phyloP scores from a whole-genome alignment of 2,797 vertebrate species.

The Halcyon chelicuti region DNA sequence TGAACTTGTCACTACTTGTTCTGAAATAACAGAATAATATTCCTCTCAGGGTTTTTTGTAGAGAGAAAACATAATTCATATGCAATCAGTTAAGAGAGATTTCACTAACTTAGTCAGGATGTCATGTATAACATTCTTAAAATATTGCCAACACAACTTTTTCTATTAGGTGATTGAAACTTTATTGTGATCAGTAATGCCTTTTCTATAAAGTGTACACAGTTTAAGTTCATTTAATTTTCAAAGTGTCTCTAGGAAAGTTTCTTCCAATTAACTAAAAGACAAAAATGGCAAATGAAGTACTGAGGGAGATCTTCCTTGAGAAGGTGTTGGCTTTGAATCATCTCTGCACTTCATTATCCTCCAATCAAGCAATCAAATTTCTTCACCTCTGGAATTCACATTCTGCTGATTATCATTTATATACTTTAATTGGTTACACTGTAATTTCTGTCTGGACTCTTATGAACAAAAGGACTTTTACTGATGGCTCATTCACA shows the following conservation, averaged over 20 bases:
- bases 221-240: constrained; percentile 61
- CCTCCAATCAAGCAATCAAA: constrained; percentile 83
- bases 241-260: constrained; percentile 33
- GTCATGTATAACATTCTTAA: neutral
- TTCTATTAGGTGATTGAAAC: neutral
- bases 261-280: constrained; percentile 66
- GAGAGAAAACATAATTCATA: neutral
- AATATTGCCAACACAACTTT: constrained; percentile 5
- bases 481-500: constrained; percentile 82
- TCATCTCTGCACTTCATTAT: constrained; percentile 80
- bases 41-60: neutral
- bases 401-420: constrained; percentile 85
- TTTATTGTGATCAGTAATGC: neutral
- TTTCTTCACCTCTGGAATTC: constrained; percentile 85
- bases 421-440: constrained; percentile 89
- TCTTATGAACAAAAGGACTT: constrained; percentile 76
- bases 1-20: neutral
- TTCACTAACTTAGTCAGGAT: neutral
- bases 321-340: constrained; percentile 77
- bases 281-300: constrained; percentile 61
- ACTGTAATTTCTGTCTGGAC: constrained; percentile 81
- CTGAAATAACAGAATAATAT: neutral
- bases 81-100: neutral
- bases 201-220: neutral
- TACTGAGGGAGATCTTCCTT: constrained; percentile 42